Evolutionary conservation across 2,113 vertebrate species (phyloP), one percentile per base, ranked within the genome.

Genomic region (Eurypyga helias): DNA sequence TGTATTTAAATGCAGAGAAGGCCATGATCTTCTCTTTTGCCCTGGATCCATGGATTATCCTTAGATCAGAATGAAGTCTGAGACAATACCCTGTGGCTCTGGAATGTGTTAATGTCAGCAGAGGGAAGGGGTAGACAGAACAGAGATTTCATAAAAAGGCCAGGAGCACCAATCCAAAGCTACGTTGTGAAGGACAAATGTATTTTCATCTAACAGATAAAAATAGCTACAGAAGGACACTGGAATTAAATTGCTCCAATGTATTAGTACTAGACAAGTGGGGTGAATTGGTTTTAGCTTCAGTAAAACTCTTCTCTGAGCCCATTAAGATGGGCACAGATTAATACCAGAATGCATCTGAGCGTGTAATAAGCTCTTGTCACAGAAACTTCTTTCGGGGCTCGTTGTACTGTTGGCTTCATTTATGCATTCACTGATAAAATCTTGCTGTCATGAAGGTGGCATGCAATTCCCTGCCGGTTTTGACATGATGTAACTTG

Each of bases 391-490:
- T 46, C 16, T 57, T 55, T 4, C 6, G 41, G 58, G 43, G 20
- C 33, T n/a, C 0, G 0, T 52, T n/a, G 34, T 75, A 46, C 57
- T 2, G 0, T 18, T 41, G 10, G 17, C 31, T 21, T 77, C 7
- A 57, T n/a, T 72, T 52, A 54, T 48, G 19, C 29, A 64, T 79
- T 72, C 65, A 41, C 7, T 72, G 65, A 49, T 36, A 49, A 83
- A 86, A 75, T 62, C 84, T 72, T 55, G 24, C 49, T 71, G 15
- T 36, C 48, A 33, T 16, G 29, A 83, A 72, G 15, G 28, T 1
- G 2, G 43, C 6, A n/a, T 17, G 20, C 13, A 81, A 13, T 25
- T 75, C 36, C 46, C 69, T 87, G 26, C 21, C 62, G 19, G 0
- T 75, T 66, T 89, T 65, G 60, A 20, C 25, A 6, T 3, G 24